Base-by-base conservation (phyloP, 2,888 invertebrate genomes). In the Heliconius ethilla region DNA sequence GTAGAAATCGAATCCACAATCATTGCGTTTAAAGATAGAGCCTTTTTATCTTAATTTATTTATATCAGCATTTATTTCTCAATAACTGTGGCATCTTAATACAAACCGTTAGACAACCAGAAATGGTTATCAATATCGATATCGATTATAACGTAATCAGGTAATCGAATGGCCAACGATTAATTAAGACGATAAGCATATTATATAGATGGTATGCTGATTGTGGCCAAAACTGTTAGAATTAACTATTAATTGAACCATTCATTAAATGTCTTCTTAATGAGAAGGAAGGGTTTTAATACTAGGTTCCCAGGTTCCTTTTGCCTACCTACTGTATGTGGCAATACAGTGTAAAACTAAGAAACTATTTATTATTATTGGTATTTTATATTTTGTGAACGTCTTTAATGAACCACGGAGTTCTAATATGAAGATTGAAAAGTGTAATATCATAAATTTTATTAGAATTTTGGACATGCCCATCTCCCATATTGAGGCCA, bases 131-230 rank as follows among this genome's bases (percentile, higher is more conserved):
- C 63, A 15, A 63, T 63, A 63, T 67, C 11, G n/a, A 67, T 67
- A 77, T 77, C 77, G 73, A 77, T 40, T 65, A 65, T 59, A 45
- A 65, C 25, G 66, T 73, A 77, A 73, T 73, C 77, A 79, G 78
- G 81, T 77, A 78, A 75, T 80, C 81, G 79, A 75, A 84, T 82
- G 86, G 86, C 85, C 82, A 86, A 75, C 87, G 89, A 91, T 90
- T 89, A 90, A 91, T 91, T 90, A 90, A 51, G 88, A 84, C 89
- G 90, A 90, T 91, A 90, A 89, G 89, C 89, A 83, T 84, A 77
- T 51, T 51, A 51, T 75, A 79, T 63, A 67, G 59, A 77, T 70
- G 45, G 77, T 67, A 76, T 75, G 75, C 78, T 75, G 79, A 79
- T 77, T n/a, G 29, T 15, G n/a, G 18, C 55, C 55, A 70, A 79